phyloP scores from a whole-genome alignment of 1,140 invertebrate species.

The Cardiocondyla obscurior region DNA sequence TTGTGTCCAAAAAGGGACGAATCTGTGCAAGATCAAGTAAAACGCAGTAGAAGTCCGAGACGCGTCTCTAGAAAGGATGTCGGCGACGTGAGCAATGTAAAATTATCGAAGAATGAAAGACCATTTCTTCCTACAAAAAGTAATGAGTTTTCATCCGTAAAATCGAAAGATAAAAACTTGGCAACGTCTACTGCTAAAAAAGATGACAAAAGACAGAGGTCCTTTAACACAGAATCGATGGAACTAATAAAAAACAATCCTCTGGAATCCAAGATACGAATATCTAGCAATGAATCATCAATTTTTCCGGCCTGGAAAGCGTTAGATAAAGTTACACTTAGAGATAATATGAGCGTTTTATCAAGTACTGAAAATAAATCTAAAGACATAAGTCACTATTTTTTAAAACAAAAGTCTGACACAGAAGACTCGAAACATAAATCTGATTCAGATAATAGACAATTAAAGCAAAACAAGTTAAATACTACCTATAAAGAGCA shows the following conservation, averaged over 20 bases:
- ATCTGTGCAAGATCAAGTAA: slow-evolving; percentile 60
- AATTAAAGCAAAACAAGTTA: slow-evolving; percentile 69
- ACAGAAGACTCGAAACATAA: slow-evolving; percentile 73
- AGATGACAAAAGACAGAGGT: slow-evolving; percentile 74
- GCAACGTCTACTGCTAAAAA: slow-evolving; percentile 74
- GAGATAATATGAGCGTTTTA: slow-evolving; percentile 69
- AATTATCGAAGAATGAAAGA: slow-evolving; percentile 73
- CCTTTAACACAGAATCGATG: slow-evolving; percentile 63
- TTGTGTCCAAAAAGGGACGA: slow-evolving; percentile 71
- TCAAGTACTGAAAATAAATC: slow-evolving; percentile 68
- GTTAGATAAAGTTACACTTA: slow-evolving; percentile 73
- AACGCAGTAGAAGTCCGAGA: slow-evolving; percentile 73
- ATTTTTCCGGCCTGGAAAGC: slow-evolving; percentile 66
- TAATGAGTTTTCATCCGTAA: slow-evolving; percentile 71
- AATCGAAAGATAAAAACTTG: slow-evolving; percentile 76
- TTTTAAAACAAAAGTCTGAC: slow-evolving; percentile 55
- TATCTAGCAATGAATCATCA: slow-evolving; percentile 74
- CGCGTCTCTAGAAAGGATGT: slow-evolving; percentile 76
- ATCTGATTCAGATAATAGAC: slow-evolving; percentile 63
- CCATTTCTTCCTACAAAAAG: slow-evolving; percentile 66
- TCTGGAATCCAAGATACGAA: slow-evolving; percentile 71
- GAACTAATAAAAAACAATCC: slow-evolving; percentile 73
- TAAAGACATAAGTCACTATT: slow-evolving; percentile 67
- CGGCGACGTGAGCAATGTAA: slow-evolving; percentile 62
- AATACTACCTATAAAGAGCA: slow-evolving; percentile 67